Evolutionary conservation across 2,888 invertebrate species (phyloP).

Genomic region (Sepiola atlantica): DNA sequence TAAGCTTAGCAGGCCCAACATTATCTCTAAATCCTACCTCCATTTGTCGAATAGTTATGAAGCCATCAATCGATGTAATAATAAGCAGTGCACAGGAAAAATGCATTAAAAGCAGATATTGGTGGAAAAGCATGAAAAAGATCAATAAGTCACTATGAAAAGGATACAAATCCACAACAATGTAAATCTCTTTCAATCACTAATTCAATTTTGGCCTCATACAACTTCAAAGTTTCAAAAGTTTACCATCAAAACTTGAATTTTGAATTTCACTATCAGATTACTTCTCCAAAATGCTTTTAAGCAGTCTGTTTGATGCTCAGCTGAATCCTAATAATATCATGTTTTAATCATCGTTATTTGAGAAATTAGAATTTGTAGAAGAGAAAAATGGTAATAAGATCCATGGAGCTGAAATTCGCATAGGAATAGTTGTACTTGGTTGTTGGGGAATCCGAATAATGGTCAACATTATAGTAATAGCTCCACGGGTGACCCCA

Average conservation of each 20-base stretch:
- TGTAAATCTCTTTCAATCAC: not conserved
- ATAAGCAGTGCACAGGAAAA: not conserved
- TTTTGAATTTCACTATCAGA: not conserved
- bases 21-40: not conserved
- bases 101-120: not conserved
- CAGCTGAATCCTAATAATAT: not conserved
- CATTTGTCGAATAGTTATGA: not conserved
- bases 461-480: no score
- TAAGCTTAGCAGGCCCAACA: not conserved
- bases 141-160: not conserved
- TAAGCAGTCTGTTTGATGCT: no score
- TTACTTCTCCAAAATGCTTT: not conserved
- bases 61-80: not conserved
- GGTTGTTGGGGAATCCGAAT: no score
- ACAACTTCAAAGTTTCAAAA: not conserved
- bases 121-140: not conserved
- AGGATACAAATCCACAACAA: not conserved
- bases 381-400: no score
- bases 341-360: no score
- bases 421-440: no score
- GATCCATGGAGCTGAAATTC: no score
- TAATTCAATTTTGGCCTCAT: not conserved
- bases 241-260: not conserved
- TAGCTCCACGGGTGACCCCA: no score
- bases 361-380: no score